These are phyloP conservation scores for Microdon myrmicae DNA, from an alignment of 2,888 invertebrate species.

Conservation along the genomic window DNA sequence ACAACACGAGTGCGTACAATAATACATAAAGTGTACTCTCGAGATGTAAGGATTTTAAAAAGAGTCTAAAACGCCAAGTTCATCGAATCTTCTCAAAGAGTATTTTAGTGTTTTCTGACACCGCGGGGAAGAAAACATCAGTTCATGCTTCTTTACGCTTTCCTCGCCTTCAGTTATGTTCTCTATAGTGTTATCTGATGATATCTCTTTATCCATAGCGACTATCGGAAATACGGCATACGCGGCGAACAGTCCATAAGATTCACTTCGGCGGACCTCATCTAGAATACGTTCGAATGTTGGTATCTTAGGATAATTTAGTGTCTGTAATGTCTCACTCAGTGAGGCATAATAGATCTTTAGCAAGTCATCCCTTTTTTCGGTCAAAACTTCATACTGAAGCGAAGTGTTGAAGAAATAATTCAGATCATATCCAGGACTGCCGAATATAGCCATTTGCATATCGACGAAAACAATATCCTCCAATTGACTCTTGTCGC, in stretches of 20 bases:
- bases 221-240: constrained; percentile 59
- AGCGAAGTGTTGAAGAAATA: constrained; percentile 62
- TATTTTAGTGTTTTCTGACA: constrained; percentile 55
- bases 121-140: constrained; percentile 57
- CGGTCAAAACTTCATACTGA: constrained; percentile 56
- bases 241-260: constrained; percentile 57
- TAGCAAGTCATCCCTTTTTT: constrained; percentile 56
- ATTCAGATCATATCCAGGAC: constrained; percentile 62
- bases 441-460: constrained; percentile 60
- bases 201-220: constrained; percentile 54
- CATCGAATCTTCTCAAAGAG: constrained; percentile 56
- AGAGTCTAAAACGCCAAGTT: constrained; percentile 54
- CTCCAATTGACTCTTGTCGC: neutral
- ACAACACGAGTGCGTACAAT: no score
- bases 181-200: constrained; percentile 53
- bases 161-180: constrained; percentile 54
- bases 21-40: no score
- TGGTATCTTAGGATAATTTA: constrained; percentile 44
- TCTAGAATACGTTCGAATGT: constrained; percentile 51
- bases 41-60: no score
- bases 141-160: constrained; percentile 53
- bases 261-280: constrained; percentile 57
- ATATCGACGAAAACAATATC: constrained; percentile 59
- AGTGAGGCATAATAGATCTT: constrained; percentile 56
- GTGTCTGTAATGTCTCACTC: constrained; percentile 52